A percentile compares a stretch with the other conserved stretches of the same genome.
Conservation (phyloP, 2,888 invertebrate genomes). For the Cryptus armator region DNA sequence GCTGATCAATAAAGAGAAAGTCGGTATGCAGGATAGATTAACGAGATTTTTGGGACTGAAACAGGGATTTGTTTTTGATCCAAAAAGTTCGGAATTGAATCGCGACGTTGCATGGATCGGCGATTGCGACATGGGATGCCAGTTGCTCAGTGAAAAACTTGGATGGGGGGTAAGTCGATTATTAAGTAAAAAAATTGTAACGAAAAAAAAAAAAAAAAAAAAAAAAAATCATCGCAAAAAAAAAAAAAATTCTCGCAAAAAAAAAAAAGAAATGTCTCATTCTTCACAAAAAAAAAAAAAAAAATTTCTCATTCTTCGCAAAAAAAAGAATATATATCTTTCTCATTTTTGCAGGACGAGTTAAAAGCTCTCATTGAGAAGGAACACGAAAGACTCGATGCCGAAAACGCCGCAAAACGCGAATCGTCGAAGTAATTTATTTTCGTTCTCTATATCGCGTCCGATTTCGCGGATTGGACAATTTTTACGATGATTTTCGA, state of each 20-base stretch:
- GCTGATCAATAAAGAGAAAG: constrained; percentile 94
- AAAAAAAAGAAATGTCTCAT: not conserved
- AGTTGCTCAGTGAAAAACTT: constrained; percentile 90
- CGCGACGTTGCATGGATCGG: constrained; percentile 94
- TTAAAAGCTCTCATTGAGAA: constrained; percentile 86
- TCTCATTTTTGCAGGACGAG: constrained; percentile 86
- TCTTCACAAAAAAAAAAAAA: constrained; percentile 33
- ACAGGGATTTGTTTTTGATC: constrained; percentile 90
- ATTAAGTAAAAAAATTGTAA: constrained; percentile 5
- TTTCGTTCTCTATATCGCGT: constrained; percentile 84
- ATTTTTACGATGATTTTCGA: not conserved
- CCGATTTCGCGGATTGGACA: not conserved
- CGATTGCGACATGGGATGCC: constrained; percentile 93
- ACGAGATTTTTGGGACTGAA: constrained; percentile 84
- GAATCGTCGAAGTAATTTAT: constrained; percentile 55
- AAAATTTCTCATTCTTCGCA: constrained; percentile 38
- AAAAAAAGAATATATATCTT: not conserved
- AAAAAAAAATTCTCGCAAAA: no score
- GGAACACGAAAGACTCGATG: constrained; percentile 87
- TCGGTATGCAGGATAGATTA: constrained; percentile 81
- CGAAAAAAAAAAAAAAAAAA: constrained; percentile 39
- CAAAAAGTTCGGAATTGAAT: constrained; percentile 86
- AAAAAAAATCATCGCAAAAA: no score
- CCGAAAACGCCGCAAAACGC: constrained; percentile 71
- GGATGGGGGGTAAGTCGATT: constrained; percentile 91